phyloP scores from a whole-genome alignment of 1,140 invertebrate genomes.

The Sinella curviseta region DNA sequence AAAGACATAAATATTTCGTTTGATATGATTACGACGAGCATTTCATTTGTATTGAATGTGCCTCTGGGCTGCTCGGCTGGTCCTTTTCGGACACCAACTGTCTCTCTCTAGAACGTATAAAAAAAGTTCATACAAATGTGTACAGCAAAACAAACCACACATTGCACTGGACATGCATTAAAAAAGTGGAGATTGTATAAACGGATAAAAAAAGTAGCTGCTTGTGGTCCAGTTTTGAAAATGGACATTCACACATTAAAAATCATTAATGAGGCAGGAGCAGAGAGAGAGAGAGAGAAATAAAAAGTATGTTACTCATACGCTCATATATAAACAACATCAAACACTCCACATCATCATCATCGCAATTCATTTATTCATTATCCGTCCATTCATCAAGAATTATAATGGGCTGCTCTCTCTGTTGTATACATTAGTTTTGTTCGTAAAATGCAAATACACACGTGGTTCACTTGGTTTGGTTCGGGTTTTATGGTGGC shows the following conservation, averaged over 20 bases:
- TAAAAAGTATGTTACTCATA: neutral
- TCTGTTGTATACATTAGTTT: neutral
- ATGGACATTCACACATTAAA: conserved; percentile 17
- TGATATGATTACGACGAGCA: too few species aligned
- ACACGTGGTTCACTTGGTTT: conserved; percentile 1
- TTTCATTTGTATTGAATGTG: too few species aligned
- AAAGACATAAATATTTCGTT: neutral
- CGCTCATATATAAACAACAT: neutral
- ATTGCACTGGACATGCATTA: neutral
- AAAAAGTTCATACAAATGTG: too few species aligned
- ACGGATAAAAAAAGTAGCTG: neutral
- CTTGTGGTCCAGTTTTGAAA: conserved; percentile 12
- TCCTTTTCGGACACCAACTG: neutral
- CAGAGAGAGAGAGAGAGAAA: neutral
- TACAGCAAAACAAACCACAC: neutral
- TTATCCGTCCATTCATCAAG: conserved; percentile 2
- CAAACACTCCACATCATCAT: too few species aligned
- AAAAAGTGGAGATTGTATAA: neutral
- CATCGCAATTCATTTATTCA: too few species aligned
- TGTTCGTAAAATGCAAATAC: conserved; percentile 15
- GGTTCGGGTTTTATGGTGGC: neutral
- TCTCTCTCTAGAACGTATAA: too few species aligned
- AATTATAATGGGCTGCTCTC: neutral
- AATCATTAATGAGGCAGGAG: neutral
- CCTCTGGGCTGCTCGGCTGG: too few species aligned